Conservation (phyloP, 2,888 invertebrate genomes). For the Caenorhabditis zanzibari region DNA sequence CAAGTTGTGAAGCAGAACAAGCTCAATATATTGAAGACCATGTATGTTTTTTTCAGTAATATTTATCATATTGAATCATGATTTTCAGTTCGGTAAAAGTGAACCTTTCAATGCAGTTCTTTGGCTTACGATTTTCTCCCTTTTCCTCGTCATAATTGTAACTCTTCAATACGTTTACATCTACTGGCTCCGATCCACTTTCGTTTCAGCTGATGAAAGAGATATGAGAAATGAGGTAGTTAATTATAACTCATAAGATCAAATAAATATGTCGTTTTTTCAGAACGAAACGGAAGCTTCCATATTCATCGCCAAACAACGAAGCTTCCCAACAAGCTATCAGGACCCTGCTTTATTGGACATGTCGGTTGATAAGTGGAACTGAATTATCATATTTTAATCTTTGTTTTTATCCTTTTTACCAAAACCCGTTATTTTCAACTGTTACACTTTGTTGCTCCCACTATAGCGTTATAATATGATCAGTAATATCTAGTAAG, state of each 20-base stretch:
- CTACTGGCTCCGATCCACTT: slow-evolving; percentile 61
- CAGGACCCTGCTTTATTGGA: slow-evolving; percentile 54
- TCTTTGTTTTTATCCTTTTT: background rate
- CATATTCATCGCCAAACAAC: slow-evolving; percentile 57
- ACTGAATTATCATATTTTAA: slow-evolving; percentile 16
- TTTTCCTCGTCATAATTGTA: slow-evolving; percentile 27
- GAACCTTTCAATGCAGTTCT: slow-evolving; percentile 8
- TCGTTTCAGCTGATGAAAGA: slow-evolving; percentile 32
- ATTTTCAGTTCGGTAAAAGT: background rate
- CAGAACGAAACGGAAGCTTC: slow-evolving; percentile 59
- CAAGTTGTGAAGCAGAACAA: slow-evolving; percentile 22
- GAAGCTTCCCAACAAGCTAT: slow-evolving; percentile 60
- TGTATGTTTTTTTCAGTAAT: too few relatives aligned
- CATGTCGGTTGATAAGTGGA: slow-evolving; percentile 63
- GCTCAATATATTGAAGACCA: background rate
- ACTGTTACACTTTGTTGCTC: background rate
- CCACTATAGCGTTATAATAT: background rate
- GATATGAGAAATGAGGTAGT: slow-evolving; percentile 21
- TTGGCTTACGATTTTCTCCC: slow-evolving; percentile 41
- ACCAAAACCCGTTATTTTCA: background rate
- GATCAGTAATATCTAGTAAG: background rate
- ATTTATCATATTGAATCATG: too few relatives aligned
- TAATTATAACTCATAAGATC: background rate
- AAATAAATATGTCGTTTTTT: background rate
- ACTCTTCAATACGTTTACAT: slow-evolving; percentile 52